Percentiles rank a stretch among this genome's conserved stretches.
Conservation (phyloP, 2,888 invertebrate species). For the Lepidochitona cinerea region DNA sequence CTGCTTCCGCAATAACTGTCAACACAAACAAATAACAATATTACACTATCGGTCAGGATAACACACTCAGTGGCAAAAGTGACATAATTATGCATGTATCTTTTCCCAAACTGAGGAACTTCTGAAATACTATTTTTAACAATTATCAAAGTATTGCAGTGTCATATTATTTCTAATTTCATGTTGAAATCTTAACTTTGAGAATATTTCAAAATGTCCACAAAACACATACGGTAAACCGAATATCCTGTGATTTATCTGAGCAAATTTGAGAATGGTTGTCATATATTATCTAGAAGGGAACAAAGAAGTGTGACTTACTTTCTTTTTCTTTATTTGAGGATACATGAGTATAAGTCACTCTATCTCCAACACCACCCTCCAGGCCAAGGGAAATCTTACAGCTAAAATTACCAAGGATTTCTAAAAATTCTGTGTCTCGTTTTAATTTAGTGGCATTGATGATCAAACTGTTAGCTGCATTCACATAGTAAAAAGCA, state of each 20-base stretch:
- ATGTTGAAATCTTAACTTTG: too few species aligned
- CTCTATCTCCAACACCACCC: not conserved
- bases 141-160: too few species aligned
- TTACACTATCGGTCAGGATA: too few species aligned
- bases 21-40: not conserved
- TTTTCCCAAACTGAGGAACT: too few species aligned
- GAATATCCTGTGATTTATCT: too few species aligned
- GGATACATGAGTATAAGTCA: not conserved
- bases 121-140: too few species aligned
- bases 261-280: not conserved
- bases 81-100: too few species aligned
- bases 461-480: not conserved
- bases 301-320: not conserved
- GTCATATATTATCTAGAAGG: not conserved
- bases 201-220: too few species aligned
- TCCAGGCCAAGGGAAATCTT: not conserved
- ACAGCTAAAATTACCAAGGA: conserved; percentile 1
- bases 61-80: too few species aligned
- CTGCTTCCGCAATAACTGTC: conserved; percentile 16
- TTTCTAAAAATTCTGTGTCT: not conserved
- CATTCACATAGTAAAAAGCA: not conserved
- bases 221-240: too few species aligned
- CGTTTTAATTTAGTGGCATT: not conserved
- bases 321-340: not conserved
- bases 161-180: too few species aligned